Conservation (phyloP, 2,797 vertebrate species). For the Ctenopoma multispine region DNA sequence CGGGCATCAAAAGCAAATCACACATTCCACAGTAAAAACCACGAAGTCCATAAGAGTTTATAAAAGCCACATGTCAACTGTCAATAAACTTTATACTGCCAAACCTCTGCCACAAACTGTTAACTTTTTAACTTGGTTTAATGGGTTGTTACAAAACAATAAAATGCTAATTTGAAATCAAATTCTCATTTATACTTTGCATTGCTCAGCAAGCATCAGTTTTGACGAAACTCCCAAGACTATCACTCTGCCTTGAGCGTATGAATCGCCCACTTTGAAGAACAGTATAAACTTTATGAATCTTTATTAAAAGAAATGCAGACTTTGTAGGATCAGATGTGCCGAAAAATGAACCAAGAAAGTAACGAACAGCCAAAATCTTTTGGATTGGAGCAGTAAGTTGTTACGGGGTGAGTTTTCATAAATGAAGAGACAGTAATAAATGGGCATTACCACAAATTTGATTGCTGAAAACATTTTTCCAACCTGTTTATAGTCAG, state of each 20-base stretch:
- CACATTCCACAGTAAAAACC: conserved; percentile 29
- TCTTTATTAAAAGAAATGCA: too few relatives aligned
- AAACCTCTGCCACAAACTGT: conserved; percentile 45
- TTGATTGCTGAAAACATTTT: not conserved
- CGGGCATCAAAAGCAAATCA: not conserved
- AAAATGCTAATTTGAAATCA: conserved; percentile 35
- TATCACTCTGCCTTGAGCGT: not conserved
- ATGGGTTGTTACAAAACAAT: conserved; percentile 52
- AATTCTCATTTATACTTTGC: conserved; percentile 3
- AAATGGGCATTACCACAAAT: not conserved
- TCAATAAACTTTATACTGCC: conserved; percentile 69
- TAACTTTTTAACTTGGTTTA: conserved; percentile 77
- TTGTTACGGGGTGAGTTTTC: not conserved
- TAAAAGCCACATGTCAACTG: conserved; percentile 61
- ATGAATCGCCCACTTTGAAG: not conserved
- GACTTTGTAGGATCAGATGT: too few relatives aligned
- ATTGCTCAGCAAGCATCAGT: not conserved
- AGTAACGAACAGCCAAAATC: not conserved
- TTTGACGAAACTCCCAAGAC: not conserved
- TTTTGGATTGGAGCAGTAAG: not conserved
- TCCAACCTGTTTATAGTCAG: not conserved
- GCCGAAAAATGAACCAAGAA: too few relatives aligned
- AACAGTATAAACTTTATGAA: too few relatives aligned
- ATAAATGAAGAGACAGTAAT: not conserved
- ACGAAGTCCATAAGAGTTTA: conserved; percentile 71